These are phyloP conservation scores for Nymphalis c-album DNA, from an alignment of 2,888 invertebrate species.

Conservation along the genomic window DNA sequence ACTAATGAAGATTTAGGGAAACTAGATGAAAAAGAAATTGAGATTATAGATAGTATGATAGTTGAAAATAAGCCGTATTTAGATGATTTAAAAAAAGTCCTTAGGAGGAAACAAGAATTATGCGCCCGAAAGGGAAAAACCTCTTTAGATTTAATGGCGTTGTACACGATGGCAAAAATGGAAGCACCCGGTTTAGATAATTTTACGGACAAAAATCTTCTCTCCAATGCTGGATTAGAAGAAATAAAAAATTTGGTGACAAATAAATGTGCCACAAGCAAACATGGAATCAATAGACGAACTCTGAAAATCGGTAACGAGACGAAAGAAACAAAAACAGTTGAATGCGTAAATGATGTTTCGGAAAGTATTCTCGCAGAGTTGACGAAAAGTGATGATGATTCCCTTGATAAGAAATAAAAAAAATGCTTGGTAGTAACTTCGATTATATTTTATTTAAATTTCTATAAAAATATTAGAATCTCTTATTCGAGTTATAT, in stretches of 20 bases:
- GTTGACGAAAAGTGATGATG: slow-evolving; percentile 34
- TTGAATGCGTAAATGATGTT: slow-evolving; percentile 40
- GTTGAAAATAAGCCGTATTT: slow-evolving; percentile 63
- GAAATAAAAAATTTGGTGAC: slow-evolving; percentile 65
- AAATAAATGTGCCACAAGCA: slow-evolving; percentile 55
- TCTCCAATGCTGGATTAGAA: slow-evolving; percentile 60
- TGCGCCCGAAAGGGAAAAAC: slow-evolving; percentile 49
- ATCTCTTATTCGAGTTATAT: neutral
- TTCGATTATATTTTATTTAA: neutral
- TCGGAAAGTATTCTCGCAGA: slow-evolving; percentile 58
- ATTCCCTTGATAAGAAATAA: neutral
- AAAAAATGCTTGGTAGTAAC: neutral
- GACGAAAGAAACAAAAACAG: neutral
- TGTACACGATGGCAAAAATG: slow-evolving; percentile 65
- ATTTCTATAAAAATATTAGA: slow-evolving; percentile 2
- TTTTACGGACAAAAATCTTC: slow-evolving; percentile 50
- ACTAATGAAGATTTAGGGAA: slow-evolving; percentile 53
- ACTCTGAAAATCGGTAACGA: slow-evolving; percentile 45
- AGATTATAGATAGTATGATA: slow-evolving; percentile 67
- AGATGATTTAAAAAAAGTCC: slow-evolving; percentile 60
- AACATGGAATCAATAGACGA: slow-evolving; percentile 58
- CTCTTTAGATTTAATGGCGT: slow-evolving; percentile 54
- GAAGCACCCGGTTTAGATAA: slow-evolving; percentile 46
- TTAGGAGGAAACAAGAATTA: slow-evolving; percentile 53
- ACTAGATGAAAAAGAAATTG: slow-evolving; percentile 62